These are phyloP conservation scores for Lateolabrax maculatus DNA, from an alignment of 2,797 vertebrate genomes.

Conservation along the genomic window DNA sequence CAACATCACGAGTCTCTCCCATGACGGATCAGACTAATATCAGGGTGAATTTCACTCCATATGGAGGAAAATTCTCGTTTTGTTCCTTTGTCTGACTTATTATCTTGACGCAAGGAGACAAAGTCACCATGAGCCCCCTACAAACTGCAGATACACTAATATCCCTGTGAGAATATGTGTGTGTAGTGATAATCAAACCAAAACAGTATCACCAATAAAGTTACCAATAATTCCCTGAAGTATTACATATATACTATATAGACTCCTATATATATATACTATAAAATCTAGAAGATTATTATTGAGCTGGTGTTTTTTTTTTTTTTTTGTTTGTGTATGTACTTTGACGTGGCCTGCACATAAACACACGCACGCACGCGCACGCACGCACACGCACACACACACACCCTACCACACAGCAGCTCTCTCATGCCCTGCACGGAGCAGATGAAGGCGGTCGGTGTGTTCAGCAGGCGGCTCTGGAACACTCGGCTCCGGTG, in stretches of 20 bases:
- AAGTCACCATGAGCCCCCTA: not conserved
- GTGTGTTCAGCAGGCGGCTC: conserved; percentile 76
- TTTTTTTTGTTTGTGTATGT: no score
- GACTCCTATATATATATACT: no score
- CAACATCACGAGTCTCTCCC: conserved; percentile 60
- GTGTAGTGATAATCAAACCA: not conserved
- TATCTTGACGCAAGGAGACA: not conserved
- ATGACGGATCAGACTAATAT: conserved; percentile 57
- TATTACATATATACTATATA: rapidly evolving
- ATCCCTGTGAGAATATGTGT: not conserved
- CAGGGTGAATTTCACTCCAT: not conserved
- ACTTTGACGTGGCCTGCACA: not conserved
- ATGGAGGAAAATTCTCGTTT: not conserved
- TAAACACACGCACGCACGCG: not conserved
- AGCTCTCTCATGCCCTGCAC: conserved; percentile 67
- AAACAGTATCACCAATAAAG: not conserved
- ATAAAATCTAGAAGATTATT: not conserved
- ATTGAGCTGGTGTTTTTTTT: not conserved
- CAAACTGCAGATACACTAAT: not conserved
- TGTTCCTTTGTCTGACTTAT: not conserved
- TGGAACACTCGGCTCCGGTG: conserved; percentile 75
- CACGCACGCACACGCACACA: not conserved
- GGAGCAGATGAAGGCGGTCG: conserved; percentile 78
- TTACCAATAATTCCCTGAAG: not conserved
- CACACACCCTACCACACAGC: conserved; percentile 58